Conservation (phyloP, 2,888 invertebrate species). For the Drosophila mayaguana region DNA sequence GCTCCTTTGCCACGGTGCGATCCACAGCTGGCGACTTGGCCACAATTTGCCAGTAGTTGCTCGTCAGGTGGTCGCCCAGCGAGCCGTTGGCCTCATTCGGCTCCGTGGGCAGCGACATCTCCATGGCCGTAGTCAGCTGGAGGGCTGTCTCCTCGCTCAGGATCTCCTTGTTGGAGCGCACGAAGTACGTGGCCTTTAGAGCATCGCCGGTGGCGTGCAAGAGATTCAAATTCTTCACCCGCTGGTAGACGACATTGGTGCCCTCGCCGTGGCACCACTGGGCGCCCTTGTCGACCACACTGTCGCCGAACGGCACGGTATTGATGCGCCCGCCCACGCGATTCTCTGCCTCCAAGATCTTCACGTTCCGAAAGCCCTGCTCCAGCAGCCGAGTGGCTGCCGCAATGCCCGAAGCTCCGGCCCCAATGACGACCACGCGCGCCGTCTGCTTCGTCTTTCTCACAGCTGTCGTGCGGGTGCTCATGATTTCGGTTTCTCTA, state of each 20-base stretch:
- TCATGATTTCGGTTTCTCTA: constrained; percentile 19
- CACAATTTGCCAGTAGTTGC: constrained; percentile 70
- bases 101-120: constrained; percentile 30
- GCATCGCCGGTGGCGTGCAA: constrained; percentile 70
- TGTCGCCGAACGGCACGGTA: constrained; percentile 86
- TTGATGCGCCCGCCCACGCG: constrained; percentile 89
- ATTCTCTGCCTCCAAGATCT: constrained; percentile 88
- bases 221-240: constrained; percentile 84
- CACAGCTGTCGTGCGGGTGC: not conserved
- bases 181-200: constrained; percentile 67
- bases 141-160: constrained; percentile 77
- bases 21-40: constrained; percentile 70
- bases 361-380: constrained; percentile 85
- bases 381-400: constrained; percentile 84
- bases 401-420: constrained; percentile 84
- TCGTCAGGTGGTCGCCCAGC: constrained; percentile 79
- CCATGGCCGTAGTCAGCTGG: constrained; percentile 39
- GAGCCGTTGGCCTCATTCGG: constrained; percentile 73
- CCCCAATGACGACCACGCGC: constrained; percentile 83
- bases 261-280: constrained; percentile 90
- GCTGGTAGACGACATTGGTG: constrained; percentile 87
- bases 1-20: constrained; percentile 85
- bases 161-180: constrained; percentile 83
- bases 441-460: constrained; percentile 61
- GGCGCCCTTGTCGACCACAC: constrained; percentile 90